Conservation (phyloP, 2,888 invertebrate species). For the Eulithis prunata region DNA sequence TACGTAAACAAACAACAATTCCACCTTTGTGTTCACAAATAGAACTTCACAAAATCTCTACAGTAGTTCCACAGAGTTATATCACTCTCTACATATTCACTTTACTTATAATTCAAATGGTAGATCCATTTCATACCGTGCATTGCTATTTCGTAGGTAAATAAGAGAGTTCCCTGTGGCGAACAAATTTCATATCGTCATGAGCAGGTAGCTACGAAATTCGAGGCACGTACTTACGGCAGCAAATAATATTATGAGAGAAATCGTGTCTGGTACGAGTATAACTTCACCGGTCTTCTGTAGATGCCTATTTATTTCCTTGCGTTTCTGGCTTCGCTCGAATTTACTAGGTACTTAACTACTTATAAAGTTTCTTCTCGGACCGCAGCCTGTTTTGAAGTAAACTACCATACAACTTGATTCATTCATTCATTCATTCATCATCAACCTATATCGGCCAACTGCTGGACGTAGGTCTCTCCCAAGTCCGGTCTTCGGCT, state of each 20-base stretch:
- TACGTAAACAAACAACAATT: no score
- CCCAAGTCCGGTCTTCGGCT: no score
- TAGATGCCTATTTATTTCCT: slow-evolving; percentile 38
- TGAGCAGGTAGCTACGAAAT: slow-evolving; percentile 65
- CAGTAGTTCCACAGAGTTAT: not conserved
- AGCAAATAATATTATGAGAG: slow-evolving; percentile 76
- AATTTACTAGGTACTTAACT: slow-evolving; percentile 29
- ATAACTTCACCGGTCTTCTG: slow-evolving; percentile 58
- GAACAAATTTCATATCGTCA: slow-evolving; percentile 69
- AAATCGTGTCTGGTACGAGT: slow-evolving; percentile 68
- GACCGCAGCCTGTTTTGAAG: not conserved
- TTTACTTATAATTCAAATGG: slow-evolving; percentile 39
- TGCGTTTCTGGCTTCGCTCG: slow-evolving; percentile 28
- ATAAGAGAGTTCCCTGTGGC: slow-evolving; percentile 65
- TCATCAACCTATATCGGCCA: no score
- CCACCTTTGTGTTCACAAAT: no score
- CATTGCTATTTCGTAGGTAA: slow-evolving; percentile 64
- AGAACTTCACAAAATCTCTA: no score
- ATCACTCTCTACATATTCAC: slow-evolving; percentile 3
- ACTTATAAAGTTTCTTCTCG: slow-evolving; percentile 33
- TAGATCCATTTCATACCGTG: slow-evolving; percentile 53
- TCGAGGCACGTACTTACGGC: slow-evolving; percentile 66
- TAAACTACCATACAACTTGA: no score
- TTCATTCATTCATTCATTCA: no score
- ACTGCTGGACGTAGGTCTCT: no score